phyloP scores from a whole-genome alignment of 2,113 vertebrate genomes.

The Acanthochromis polyacanthus region DNA sequence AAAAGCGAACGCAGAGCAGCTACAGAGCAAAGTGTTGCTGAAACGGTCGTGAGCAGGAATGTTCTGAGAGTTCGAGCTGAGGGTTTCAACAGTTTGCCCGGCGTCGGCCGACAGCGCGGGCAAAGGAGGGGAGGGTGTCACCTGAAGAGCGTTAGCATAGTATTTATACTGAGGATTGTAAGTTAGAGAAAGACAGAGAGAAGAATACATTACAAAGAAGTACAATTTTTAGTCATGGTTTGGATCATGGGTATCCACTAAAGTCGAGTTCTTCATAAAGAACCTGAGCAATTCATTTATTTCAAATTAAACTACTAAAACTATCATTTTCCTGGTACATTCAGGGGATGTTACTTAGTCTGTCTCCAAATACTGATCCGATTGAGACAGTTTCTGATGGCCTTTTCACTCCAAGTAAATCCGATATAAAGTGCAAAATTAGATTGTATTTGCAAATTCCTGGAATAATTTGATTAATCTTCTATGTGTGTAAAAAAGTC shows the following conservation, averaged over 20 bases:
- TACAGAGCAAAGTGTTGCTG: constrained; percentile 7
- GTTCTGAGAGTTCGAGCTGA: constrained; percentile 73
- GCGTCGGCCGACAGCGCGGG: constrained; percentile 29
- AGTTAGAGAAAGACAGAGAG: constrained; percentile 17
- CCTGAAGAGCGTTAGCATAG: constrained; percentile 82
- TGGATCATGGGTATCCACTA: constrained; percentile 42
- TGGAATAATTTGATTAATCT: constrained; percentile 80
- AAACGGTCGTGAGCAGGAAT: constrained; percentile 71
- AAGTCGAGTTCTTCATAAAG: constrained; percentile 66
- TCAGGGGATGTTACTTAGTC: constrained; percentile 64
- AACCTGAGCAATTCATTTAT: constrained; percentile 70
- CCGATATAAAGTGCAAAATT: constrained; percentile 86
- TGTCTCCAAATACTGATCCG: constrained; percentile 47
- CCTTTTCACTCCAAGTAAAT: constrained; percentile 78
- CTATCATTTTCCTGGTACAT: constrained; percentile 71
- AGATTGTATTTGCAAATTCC: constrained; percentile 89
- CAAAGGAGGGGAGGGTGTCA: constrained; percentile 38
- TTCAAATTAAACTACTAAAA: constrained; percentile 54
- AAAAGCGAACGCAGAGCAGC: constrained; percentile 8
- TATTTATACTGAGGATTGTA: constrained; percentile 67
- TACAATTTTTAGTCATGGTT: constrained; percentile 25
- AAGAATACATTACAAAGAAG: constrained; percentile 28
- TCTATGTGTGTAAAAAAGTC: constrained; percentile 80
- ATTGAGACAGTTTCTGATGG: constrained; percentile 67
- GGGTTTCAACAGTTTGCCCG: constrained; percentile 48